Evolutionary conservation across 1,140 invertebrate genomes (phyloP).

Genomic region (Harpegnathos saltator): DNA sequence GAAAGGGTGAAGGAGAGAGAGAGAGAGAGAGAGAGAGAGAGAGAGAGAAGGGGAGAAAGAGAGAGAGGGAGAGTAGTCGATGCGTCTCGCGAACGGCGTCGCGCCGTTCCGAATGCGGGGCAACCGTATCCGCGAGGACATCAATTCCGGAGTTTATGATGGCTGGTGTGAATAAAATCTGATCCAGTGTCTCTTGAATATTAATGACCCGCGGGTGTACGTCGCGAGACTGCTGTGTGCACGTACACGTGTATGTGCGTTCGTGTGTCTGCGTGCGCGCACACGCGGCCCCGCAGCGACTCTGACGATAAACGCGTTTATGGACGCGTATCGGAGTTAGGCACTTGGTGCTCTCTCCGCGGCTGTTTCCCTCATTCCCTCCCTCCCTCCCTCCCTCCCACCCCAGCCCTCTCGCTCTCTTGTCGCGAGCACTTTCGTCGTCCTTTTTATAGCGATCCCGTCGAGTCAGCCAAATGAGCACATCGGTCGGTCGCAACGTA

Average conservation of each 20-base stretch:
- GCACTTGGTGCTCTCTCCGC: conserved; percentile 44
- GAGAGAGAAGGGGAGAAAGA: not conserved
- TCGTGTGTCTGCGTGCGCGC: not conserved
- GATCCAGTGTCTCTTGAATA: conserved; percentile 77
- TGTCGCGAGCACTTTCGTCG: not conserved
- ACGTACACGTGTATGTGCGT: not conserved
- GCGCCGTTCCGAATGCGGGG: conserved; percentile 26
- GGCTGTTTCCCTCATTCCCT: conserved; percentile 10
- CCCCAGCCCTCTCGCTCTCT: not conserved
- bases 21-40: conserved; percentile 2
- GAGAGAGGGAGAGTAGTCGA: not conserved
- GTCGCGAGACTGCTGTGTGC: not conserved
- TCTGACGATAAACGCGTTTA: conserved; percentile 72
- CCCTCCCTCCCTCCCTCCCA: not conserved
- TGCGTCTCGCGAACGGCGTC: not conserved
- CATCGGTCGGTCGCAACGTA: not conserved
- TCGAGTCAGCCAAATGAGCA: conserved; percentile 37
- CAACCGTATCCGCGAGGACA: conserved; percentile 65
- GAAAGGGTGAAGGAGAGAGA: not conserved
- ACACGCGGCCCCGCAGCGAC: not conserved
- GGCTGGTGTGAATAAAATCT: conserved; percentile 78
- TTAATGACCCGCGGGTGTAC: conserved; percentile 68
- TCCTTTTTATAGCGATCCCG: conserved; percentile 51
- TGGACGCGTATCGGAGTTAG: conserved; percentile 65
- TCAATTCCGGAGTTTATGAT: conserved; percentile 72